phyloP scores from a whole-genome alignment of 1,140 invertebrate species.

The Drosophila nigrodunni region DNA sequence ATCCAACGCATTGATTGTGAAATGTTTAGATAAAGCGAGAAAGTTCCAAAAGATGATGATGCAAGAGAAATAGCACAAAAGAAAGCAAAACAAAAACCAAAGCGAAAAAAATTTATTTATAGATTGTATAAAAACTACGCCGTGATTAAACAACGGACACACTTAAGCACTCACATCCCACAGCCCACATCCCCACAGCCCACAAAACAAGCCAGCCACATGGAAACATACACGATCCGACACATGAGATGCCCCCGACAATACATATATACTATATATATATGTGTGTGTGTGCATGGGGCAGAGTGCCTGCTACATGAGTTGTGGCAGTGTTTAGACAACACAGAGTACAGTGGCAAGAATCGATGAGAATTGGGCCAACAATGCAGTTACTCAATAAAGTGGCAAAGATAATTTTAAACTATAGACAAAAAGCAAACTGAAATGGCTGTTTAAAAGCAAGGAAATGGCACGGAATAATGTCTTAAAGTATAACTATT shows the following conservation, averaged over 20 bases:
- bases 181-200: not conserved
- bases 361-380: not conserved
- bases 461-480: too few species aligned
- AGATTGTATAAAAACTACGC: constrained; percentile 33
- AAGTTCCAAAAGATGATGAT: constrained; percentile 55
- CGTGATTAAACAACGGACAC: constrained; percentile 60
- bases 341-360: not conserved
- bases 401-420: not conserved
- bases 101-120: constrained; percentile 39
- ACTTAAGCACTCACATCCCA: constrained; percentile 28
- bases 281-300: not conserved
- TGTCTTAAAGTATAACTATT: too few species aligned
- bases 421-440: not conserved
- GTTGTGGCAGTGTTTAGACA: not conserved
- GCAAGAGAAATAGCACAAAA: constrained; percentile 48
- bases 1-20: constrained; percentile 46
- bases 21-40: constrained; percentile 48
- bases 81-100: constrained; percentile 34
- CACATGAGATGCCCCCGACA: constrained; percentile 11
- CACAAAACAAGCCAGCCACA: constrained; percentile 15
- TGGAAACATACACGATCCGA: constrained; percentile 20
- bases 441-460: too few species aligned
- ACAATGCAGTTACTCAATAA: constrained; percentile 8
- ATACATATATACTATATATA: not conserved
- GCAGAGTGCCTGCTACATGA: not conserved